Evolutionary conservation across 2,113 vertebrate species (phyloP).

Genomic region (Oncorhynchus nerka): DNA sequence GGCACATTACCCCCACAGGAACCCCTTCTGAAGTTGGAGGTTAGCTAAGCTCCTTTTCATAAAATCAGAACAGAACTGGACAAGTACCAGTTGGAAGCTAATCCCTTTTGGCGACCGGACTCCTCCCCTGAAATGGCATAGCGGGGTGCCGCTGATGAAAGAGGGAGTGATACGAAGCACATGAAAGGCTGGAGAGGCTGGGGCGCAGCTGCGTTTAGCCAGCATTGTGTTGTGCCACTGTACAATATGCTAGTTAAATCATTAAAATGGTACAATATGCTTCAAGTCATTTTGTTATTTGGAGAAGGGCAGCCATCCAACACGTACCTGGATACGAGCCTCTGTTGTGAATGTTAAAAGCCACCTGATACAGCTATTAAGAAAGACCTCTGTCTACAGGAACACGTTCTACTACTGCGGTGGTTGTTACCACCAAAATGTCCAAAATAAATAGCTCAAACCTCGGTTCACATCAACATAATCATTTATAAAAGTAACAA

Average conservation of each 20-base stretch:
- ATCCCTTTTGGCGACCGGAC: conserved; percentile 66
- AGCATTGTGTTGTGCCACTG: conserved; percentile 45
- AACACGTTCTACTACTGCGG: background rate
- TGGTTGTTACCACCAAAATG: background rate
- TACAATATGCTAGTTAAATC: conserved; percentile 59
- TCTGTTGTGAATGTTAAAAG: background rate
- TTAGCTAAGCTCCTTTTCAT: conserved; percentile 57
- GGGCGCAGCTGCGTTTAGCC: conserved; percentile 50
- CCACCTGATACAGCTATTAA: conserved; percentile 43
- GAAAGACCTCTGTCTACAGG: conserved; percentile 1
- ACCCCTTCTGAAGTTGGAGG: conserved; percentile 47
- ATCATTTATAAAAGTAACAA: background rate
- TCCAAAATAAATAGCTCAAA: background rate
- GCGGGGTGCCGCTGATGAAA: conserved; percentile 67
- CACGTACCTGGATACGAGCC: conserved; percentile 3
- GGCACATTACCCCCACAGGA: conserved; percentile 51
- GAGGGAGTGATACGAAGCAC: conserved; percentile 62
- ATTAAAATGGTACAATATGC: conserved; percentile 39
- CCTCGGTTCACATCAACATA: background rate
- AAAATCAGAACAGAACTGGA: conserved; percentile 49
- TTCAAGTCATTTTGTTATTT: conserved; percentile 28
- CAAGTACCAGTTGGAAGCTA: conserved; percentile 73
- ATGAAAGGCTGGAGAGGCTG: conserved; percentile 64
- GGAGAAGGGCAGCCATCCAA: conserved; percentile 19
- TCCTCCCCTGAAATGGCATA: conserved; percentile 62